Evolutionary conservation across 2,113 vertebrate species (phyloP).

Genomic region (Rhabdornis inornatus): DNA sequence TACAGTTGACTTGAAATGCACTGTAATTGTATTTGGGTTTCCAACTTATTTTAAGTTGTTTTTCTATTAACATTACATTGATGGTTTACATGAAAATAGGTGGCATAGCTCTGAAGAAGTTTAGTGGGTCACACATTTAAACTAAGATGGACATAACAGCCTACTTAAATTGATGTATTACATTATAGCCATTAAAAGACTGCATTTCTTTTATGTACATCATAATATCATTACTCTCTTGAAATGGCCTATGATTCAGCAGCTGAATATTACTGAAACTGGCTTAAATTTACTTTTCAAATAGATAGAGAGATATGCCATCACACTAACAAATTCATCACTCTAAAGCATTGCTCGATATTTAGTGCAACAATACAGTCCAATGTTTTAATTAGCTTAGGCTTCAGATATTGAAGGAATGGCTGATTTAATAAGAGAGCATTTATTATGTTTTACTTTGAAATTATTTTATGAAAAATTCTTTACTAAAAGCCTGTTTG

Average conservation of each 20-base stretch:
- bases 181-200: neutral
- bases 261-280: neutral
- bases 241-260: neutral
- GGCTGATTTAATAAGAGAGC: neutral
- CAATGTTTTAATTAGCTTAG: neutral
- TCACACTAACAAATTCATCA: neutral
- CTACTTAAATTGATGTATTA: neutral
- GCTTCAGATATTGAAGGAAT: neutral
- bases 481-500: neutral
- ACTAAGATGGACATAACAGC: neutral
- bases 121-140: neutral
- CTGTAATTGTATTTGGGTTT: neutral
- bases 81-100: neutral
- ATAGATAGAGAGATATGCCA: neutral
- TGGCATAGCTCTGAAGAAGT: neutral
- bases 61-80: neutral
- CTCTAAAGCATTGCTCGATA: neutral
- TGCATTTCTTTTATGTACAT: neutral
- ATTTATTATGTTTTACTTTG: neutral
- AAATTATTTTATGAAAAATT: neutral
- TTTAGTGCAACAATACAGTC: neutral
- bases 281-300: neutral
- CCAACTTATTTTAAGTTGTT: neutral
- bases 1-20: neutral
- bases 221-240: neutral